Percentiles rank a stretch among this genome's conserved stretches.
phyloP scores from a whole-genome alignment of 2,888 invertebrate species.

The Oxystoma pomonae region DNA sequence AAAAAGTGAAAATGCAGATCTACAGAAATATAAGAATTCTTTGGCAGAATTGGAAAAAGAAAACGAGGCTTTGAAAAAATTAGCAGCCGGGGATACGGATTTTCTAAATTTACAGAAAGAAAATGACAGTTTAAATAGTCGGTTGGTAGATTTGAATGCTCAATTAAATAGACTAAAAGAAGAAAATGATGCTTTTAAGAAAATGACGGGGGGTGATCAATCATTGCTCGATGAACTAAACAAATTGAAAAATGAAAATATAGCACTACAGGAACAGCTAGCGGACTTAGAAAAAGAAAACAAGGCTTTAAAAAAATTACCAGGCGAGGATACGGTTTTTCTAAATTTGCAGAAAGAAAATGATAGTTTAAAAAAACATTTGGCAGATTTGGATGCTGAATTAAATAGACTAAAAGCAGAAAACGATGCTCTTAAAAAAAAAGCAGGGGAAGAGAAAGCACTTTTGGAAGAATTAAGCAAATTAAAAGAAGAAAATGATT shows the following conservation, averaged over 20 bases:
- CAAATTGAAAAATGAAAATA: neutral
- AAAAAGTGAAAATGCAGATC: neutral
- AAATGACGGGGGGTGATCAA: constrained; percentile 1
- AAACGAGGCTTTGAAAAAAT: neutral
- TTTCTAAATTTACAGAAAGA: no score
- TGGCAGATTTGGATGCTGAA: neutral
- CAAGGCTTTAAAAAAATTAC: neutral
- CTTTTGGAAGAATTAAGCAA: neutral
- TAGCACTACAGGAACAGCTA: neutral
- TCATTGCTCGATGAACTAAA: neutral
- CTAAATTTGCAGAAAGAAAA: neutral
- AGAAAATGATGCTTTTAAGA: neutral
- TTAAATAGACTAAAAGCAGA: neutral
- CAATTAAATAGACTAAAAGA: neutral
- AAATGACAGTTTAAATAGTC: neutral
- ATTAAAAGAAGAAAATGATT: constrained; percentile 7
- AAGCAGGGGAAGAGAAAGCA: neutral
- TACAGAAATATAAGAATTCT: no score
- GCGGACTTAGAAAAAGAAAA: neutral
- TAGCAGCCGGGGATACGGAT: neutral
- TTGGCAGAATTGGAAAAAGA: neutral
- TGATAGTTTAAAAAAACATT: neutral
- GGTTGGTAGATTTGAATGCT: neutral
- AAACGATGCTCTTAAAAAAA: neutral
- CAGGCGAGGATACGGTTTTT: neutral